phyloP scores from a whole-genome alignment of 2,797 vertebrate genomes.

The Natrix natrix region DNA sequence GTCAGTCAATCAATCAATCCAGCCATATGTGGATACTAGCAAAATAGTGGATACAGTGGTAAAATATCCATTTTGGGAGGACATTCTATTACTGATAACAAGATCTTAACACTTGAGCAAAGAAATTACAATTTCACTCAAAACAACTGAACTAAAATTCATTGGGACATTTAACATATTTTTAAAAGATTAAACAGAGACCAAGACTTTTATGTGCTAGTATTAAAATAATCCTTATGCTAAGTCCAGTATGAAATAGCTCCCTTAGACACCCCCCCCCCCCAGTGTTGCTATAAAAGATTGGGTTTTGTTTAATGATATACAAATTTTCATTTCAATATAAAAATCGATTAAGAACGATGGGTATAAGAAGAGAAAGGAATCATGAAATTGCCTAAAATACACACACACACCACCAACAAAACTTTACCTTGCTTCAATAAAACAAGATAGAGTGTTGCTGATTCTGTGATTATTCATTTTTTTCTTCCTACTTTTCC shows the following conservation, averaged over 20 bases:
- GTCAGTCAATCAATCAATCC: background rate
- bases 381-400: background rate
- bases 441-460: background rate
- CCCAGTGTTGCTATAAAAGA: background rate
- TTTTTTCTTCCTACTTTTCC: background rate
- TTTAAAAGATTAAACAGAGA: background rate
- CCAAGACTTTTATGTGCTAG: background rate
- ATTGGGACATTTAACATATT: background rate
- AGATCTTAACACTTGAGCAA: background rate
- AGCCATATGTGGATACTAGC: background rate
- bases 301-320: background rate
- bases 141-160: background rate
- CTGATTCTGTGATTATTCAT: background rate
- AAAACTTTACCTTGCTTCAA: background rate
- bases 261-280: background rate
- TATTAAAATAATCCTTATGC: background rate
- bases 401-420: background rate
- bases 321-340: background rate
- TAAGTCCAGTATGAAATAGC: background rate
- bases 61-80: background rate
- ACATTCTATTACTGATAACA: background rate
- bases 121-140: background rate
- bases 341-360: background rate
- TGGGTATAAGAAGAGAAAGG: background rate
- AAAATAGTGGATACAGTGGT: background rate